Evolutionary conservation across 2,113 vertebrate genomes (phyloP), one percentile per base, ranked within the genome.

Genomic region (Myodes glareolus): DNA sequence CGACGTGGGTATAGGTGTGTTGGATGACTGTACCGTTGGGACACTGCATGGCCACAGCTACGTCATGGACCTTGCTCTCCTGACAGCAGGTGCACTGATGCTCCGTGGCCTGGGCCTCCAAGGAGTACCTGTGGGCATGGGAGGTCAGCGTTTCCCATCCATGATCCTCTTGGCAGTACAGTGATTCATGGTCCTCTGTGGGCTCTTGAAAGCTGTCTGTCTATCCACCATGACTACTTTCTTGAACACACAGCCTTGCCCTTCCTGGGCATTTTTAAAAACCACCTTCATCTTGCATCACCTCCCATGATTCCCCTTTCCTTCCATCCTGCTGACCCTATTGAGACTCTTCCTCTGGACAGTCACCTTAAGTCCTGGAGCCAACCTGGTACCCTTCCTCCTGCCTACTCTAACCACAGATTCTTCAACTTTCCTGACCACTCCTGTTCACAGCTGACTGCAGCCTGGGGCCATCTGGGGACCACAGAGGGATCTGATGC

Each of bases 61-160:
- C 98, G 90, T 42, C 75, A 27, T 98, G 99, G 88, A 97, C 98
- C 45, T 14, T 61, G 33, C 6, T 61, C 90, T 99, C 99, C 45
- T 97, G 98, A 98, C 99, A 99, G 97, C 99, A 99, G 3, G 97
- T 94, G 63, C 99, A 99, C 0, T 92, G 4, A 0, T 97, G 98
- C 50, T 98, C 91, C 97, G 99, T 98, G 50, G 67, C 45, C 94
- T 98, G 99, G 1, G 98, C 96, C 81, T 98, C 98, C 39, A 94
- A 11, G 19, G 99, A 99, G 95, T 99, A 99, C 81, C 99, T 99
- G 97, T 11, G 0, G 65, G 6, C 7, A 1, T 9, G 10, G 1
- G 50, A 58, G 88, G 21, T 25, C 47, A 1, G 3, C 45, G 45
- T 31, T 4, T 19, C 6, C 2, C 17, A 39, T 85, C 58, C 1